phyloP scores from a whole-genome alignment of 2,113 vertebrate genomes.

The Eurypyga helias region DNA sequence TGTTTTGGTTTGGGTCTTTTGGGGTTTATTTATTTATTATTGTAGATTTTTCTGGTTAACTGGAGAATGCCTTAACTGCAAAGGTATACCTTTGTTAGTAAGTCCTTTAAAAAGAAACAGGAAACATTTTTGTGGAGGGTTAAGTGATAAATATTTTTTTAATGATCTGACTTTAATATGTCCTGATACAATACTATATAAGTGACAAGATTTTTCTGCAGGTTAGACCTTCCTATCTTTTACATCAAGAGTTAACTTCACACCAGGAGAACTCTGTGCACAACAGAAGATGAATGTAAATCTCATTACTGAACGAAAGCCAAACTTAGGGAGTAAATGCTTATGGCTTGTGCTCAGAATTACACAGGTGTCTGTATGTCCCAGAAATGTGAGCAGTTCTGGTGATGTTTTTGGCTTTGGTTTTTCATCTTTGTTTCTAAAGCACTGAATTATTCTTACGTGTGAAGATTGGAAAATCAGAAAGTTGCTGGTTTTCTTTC shows the following conservation, averaged over 20 bases:
- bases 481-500: not conserved
- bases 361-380: rapidly evolving
- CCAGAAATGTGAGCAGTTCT: not conserved
- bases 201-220: not conserved
- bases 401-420: not conserved
- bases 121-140: not conserved
- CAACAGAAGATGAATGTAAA: not conserved
- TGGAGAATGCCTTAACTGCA: not conserved
- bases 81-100: not conserved
- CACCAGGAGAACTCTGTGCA: not conserved
- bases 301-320: not conserved
- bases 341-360: not conserved
- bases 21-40: no score
- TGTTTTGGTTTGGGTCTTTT: no score
- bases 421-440: not conserved
- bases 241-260: not conserved
- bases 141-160: not conserved
- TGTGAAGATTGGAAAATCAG: not conserved
- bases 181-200: not conserved
- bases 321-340: not conserved
- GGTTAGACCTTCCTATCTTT: not conserved
- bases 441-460: not conserved
- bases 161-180: not conserved
- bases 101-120: not conserved
- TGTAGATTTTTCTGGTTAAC: not conserved